Base-by-base conservation (phyloP, 2,113 vertebrate genomes). In the Ctenomys sociabilis region DNA sequence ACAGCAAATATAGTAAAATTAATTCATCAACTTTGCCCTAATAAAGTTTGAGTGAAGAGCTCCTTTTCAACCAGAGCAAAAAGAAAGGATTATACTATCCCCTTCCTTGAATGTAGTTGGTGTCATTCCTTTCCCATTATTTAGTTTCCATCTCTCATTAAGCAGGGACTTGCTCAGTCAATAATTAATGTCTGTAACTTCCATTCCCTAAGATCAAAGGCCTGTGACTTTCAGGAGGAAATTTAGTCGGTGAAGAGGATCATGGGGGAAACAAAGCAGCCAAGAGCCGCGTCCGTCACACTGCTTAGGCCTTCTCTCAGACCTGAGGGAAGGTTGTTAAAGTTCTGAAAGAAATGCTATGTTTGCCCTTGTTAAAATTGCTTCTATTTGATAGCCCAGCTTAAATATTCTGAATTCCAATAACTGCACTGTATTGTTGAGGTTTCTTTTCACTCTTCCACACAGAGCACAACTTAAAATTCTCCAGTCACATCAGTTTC, bases 61-160 rank as follows among this genome's bases (percentile, higher is more conserved):
- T 78, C 21, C 5, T n/a, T 24, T 28, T 43, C 40, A 64, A 8
- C 72, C 63, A 63, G 80, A 66, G 4, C 28, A 43, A 78, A 86
- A 52, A 78, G 6, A 49, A 3, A 40, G n/a, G 90, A 89, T 35
- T n/a, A 87, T 24, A 17, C 49, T 37, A 2, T 12, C 5, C 87
- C 22, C 26, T 75, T 68, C 61, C 37, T 22, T 28, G 28, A 43
- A 93, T 7, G 45, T 43, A 92, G 30, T 11, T 49, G n/a, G 40
- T 8, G 16, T 43, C 28, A 59, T 84, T 93, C 89, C 45, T 59
- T 80, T 73, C 16, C 80, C 40, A 21, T 91, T 64, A 45, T 21
- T 86, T 89, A 40, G 82, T 57, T 91, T 94, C 32, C 52, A 95
- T 70, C 75, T 95, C 75, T 32, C 59, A 49, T 77, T 59, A 72